Base-by-base conservation (phyloP, 2,888 invertebrate species). In the Orthosia gracilis region DNA sequence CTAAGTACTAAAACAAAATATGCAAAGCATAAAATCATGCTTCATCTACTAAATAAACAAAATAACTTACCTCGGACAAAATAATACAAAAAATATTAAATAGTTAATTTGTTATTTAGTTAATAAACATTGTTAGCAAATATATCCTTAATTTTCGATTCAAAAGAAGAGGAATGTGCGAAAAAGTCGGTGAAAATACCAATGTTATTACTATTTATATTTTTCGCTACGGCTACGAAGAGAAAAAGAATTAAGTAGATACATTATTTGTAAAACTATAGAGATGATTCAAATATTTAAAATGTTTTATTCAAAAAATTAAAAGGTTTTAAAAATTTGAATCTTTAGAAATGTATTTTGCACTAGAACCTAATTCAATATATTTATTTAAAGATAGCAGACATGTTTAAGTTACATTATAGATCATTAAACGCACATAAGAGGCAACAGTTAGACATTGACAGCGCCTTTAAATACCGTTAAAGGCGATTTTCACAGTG, bases 81-180 rank as follows among this genome's bases (percentile, higher is more conserved):
- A 40, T 21, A 63, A 64, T 26, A 26, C 11, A 55, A 67, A 65
- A 54, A 18, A 58, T 18, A 55, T 61, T n/a, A 26, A 21, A 66
- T 21, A 40, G 63, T 71, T 67, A 63, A 67, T 52, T 64, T n/a
- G 52, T 70, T 71, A 75, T 59, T 75, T 17, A 58, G 58, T 69
- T 69, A 69, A 55, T 66, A 23, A 15, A 59, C 26, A 57, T 63
- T 69, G 54, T 70, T 75, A 83, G 71, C 45, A 68, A 64, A 72
- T 64, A 76, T 52, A 61, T 15, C 54, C 63, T 52, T 73, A 55
- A 52, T 59, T 59, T 59, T 69, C 49, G 11, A 66, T 62, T 72
- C 18, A 23, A 68, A 70, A 82, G 75, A 88, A 94, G 95, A 95
- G 94, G 92, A 95, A 96, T 96, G 96, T 96, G 96, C 96, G 96